Evolutionary conservation across 2,888 invertebrate species (phyloP).

Genomic region (Hipparchia semele): DNA sequence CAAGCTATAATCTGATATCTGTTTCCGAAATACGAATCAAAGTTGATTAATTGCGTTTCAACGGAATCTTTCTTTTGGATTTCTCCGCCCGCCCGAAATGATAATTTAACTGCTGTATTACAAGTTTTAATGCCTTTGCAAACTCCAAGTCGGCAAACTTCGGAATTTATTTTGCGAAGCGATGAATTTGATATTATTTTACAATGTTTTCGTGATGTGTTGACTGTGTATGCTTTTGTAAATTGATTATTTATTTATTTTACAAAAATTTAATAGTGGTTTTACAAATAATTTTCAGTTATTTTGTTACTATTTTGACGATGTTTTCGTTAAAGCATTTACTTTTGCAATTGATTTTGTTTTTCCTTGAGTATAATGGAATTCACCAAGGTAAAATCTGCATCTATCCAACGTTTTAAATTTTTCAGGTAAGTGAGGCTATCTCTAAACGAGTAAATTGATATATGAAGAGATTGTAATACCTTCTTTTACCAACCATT

Average conservation of each 20-base stretch:
- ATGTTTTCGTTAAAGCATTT: too few relatives aligned
- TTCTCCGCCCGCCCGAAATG: conserved; percentile 20
- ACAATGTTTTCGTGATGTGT: not conserved
- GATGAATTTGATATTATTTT: conserved; percentile 15
- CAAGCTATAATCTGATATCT: conserved; percentile 15
- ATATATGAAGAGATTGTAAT: too few relatives aligned
- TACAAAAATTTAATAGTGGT: too few relatives aligned
- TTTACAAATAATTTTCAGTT: too few relatives aligned
- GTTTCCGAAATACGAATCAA: conserved; percentile 27
- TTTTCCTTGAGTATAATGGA: too few relatives aligned
- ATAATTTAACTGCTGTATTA: conserved; percentile 30
- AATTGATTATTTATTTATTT: not conserved
- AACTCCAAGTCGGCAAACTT: conserved; percentile 1
- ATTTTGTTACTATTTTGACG: too few relatives aligned
- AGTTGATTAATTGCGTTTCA: conserved; percentile 29
- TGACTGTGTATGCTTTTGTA: not conserved
- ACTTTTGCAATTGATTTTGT: too few relatives aligned
- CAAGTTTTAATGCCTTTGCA: conserved; percentile 32
- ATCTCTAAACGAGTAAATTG: too few relatives aligned
- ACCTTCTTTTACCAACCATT: too few relatives aligned
- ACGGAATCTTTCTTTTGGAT: conserved; percentile 14
- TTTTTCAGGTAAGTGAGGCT: too few relatives aligned
- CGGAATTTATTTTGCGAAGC: conserved; percentile 15
- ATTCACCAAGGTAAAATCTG: too few relatives aligned
- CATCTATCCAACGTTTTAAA: too few relatives aligned